Evolutionary conservation across 1,140 invertebrate species (phyloP).

Genomic region (Sinonovacula constricta): DNA sequence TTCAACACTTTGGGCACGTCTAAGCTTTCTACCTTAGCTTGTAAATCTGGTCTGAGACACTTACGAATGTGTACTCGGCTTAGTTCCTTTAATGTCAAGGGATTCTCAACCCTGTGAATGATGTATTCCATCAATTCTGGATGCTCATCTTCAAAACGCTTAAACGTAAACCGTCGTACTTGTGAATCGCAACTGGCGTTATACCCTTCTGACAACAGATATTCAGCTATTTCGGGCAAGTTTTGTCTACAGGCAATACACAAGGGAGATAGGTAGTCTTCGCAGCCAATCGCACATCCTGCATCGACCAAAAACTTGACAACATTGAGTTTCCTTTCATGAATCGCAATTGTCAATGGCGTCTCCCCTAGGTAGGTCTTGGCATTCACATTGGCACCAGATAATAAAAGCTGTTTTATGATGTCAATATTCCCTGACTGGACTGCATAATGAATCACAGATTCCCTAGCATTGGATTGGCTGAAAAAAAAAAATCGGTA

Average conservation of each 20-base stretch:
- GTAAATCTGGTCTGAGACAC: conserved; percentile 6
- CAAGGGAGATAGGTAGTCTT: conserved; percentile 45
- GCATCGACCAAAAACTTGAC: conserved; percentile 40
- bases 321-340: conserved; percentile 37
- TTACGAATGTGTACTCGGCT: conserved; percentile 5
- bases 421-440: conserved; percentile 44
- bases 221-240: conserved; percentile 40
- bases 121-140: conserved; percentile 26
- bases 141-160: conserved; percentile 12
- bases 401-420: conserved; percentile 29
- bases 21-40: conserved; percentile 3
- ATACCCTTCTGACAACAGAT: conserved; percentile 51
- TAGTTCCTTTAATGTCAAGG: conserved; percentile 20
- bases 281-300: conserved; percentile 32
- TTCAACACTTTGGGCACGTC: conserved; percentile 30
- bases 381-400: conserved; percentile 35
- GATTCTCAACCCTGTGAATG: conserved; percentile 28
- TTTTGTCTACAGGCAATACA: conserved; percentile 48
- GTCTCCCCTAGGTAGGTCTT: conserved; percentile 49
- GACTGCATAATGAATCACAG: conserved; percentile 54
- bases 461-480: conserved; percentile 38
- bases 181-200: conserved; percentile 48
- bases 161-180: conserved; percentile 23
- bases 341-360: conserved; percentile 43
- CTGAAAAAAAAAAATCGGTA: conserved; percentile 19